Conservation (phyloP, 2,888 invertebrate species). For the Auanema freiburgensis region DNA sequence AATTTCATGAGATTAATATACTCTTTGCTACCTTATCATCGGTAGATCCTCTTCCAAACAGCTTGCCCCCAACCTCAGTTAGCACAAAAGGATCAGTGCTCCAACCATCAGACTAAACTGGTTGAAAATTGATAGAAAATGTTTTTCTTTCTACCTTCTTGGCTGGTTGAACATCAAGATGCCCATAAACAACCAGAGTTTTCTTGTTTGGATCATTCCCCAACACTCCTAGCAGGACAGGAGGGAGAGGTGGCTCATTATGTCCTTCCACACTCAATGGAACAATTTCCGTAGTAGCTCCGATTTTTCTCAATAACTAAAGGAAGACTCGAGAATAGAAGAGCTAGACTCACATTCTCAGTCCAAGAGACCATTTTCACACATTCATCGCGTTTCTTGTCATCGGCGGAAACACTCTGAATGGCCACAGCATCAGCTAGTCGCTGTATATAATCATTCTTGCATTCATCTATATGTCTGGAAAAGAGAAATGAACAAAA, state of each 20-base stretch:
- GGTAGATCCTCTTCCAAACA: slow-evolving; percentile 86
- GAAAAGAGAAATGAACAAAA: slow-evolving; percentile 15
- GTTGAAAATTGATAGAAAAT: neutral
- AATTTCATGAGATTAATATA: slow-evolving; percentile 69
- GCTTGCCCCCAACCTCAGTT: slow-evolving; percentile 82
- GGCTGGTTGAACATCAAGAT: slow-evolving; percentile 97
- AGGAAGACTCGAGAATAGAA: slow-evolving; percentile 4
- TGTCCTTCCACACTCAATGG: slow-evolving; percentile 49
- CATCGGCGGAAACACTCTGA: slow-evolving; percentile 90
- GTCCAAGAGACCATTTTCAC: slow-evolving; percentile 83
- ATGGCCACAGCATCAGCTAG: slow-evolving; percentile 86
- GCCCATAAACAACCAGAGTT: slow-evolving; percentile 91
- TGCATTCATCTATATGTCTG: slow-evolving; percentile 80
- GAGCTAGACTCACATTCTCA: slow-evolving; percentile 36
- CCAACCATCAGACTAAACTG: slow-evolving; percentile 76
- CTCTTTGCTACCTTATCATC: slow-evolving; percentile 76
- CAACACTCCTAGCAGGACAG: slow-evolving; percentile 53
- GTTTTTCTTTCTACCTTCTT: slow-evolving; percentile 65
- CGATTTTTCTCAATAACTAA: slow-evolving; percentile 47
- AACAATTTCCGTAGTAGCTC: slow-evolving; percentile 48
- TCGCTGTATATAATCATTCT: slow-evolving; percentile 76
- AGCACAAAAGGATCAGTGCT: slow-evolving; percentile 88
- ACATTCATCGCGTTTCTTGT: slow-evolving; percentile 79
- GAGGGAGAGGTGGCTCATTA: slow-evolving; percentile 48
- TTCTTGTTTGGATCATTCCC: slow-evolving; percentile 82